A percentile compares a stretch with the other conserved stretches of the same genome.
Evolutionary conservation across 2,113 vertebrate genomes (phyloP).

Genomic region (Osmerus mordax): DNA sequence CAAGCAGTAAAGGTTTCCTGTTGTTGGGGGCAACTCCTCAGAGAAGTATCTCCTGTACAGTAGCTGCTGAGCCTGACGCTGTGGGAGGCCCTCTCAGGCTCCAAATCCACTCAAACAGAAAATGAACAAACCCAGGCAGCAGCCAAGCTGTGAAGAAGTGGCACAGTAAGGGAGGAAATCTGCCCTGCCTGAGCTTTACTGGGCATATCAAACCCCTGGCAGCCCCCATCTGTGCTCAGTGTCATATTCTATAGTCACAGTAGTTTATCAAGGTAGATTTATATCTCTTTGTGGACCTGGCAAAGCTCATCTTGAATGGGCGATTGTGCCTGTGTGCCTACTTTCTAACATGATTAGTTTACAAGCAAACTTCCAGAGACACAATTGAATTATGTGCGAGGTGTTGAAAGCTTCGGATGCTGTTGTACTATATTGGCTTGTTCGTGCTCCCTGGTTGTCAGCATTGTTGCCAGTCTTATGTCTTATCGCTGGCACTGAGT

Average conservation of each 20-base stretch:
- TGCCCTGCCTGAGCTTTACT: slow-evolving; percentile 12
- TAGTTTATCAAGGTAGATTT: background rate
- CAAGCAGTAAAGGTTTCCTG: background rate
- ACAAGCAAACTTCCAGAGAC: background rate
- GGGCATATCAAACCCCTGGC: slow-evolving; percentile 14
- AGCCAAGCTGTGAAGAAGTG: slow-evolving; percentile 21
- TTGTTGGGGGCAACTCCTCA: background rate
- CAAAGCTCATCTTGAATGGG: no score
- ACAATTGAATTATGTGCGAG: background rate
- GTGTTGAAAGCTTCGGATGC: no score
- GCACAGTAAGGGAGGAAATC: slow-evolving; percentile 9
- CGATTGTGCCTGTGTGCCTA: no score
- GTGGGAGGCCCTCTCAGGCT: slow-evolving; percentile 39
- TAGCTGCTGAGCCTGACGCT: slow-evolving; percentile 20
- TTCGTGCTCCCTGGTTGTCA: no score
- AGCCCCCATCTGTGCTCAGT: background rate
- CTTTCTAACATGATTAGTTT: background rate
- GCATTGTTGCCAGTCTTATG: background rate
- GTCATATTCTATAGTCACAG: background rate
- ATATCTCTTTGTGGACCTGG: background rate
- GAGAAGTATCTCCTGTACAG: background rate
- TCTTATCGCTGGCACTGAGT: background rate
- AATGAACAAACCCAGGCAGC: slow-evolving; percentile 45
- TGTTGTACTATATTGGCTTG: no score
- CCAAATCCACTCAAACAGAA: slow-evolving; percentile 46